Evolutionary conservation across 2,888 invertebrate species (phyloP).

Genomic region (Helicoverpa assulta): DNA sequence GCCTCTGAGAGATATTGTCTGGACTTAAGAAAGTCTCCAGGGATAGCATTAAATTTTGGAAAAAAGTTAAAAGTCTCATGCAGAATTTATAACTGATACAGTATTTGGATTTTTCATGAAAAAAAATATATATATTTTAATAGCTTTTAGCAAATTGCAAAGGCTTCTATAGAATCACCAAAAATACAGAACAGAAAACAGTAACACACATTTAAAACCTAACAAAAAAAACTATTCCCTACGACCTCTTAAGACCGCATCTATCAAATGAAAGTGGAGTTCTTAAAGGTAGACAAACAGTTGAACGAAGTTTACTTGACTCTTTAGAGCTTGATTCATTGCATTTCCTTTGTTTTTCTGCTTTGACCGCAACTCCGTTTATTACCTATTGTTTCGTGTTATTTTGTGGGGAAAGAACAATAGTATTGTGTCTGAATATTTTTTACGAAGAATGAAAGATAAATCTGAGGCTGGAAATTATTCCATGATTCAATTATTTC

Average conservation of each 20-base stretch:
- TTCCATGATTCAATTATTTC: too few species aligned
- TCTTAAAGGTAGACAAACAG: slow-evolving; percentile 65
- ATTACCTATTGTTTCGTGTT: slow-evolving; percentile 53
- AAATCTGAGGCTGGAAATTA: neutral
- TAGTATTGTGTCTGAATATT: slow-evolving; percentile 3
- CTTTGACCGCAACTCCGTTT: slow-evolving; percentile 39
- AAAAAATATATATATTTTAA: too few species aligned
- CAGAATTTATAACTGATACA: too few species aligned
- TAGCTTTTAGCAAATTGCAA: neutral
- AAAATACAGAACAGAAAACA: neutral
- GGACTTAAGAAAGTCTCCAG: neutral
- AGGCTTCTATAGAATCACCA: neutral
- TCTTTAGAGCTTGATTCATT: slow-evolving; percentile 69
- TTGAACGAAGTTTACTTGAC: slow-evolving; percentile 63
- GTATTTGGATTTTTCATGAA: too few species aligned
- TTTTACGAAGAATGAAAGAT: slow-evolving; percentile 5
- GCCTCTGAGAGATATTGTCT: neutral
- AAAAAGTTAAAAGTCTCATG: neutral
- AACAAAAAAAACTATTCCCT: neutral
- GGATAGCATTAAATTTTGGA: neutral
- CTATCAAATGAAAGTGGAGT: slow-evolving; percentile 42
- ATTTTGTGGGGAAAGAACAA: slow-evolving; percentile 44
- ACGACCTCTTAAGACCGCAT: slow-evolving; percentile 30
- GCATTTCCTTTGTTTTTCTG: slow-evolving; percentile 48
- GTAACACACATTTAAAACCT: neutral